Conservation (phyloP, 2,888 invertebrate genomes). For the Drosophila falleni region DNA sequence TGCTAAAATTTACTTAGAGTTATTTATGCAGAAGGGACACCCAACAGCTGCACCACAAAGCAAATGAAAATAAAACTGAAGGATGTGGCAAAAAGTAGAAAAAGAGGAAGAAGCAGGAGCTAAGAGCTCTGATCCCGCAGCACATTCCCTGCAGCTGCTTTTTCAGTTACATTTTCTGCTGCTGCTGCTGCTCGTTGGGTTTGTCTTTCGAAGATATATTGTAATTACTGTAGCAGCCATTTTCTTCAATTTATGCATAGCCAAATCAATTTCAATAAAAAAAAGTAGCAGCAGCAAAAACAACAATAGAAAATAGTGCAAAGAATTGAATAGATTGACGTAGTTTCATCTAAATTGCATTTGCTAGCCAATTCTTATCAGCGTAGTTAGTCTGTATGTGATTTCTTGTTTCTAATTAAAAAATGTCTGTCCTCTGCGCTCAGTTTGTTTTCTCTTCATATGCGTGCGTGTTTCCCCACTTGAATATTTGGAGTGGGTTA, state of each 20-base stretch:
- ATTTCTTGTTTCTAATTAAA: slow-evolving; percentile 60
- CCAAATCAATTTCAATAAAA: slow-evolving; percentile 80
- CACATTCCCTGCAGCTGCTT: slow-evolving; percentile 6
- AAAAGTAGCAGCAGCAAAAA: slow-evolving; percentile 35
- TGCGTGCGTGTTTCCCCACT: slow-evolving; percentile 34
- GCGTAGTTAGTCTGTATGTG: slow-evolving; percentile 27
- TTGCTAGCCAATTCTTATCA: slow-evolving; percentile 14
- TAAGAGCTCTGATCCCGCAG: slow-evolving; percentile 20
- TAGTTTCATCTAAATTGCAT: slow-evolving; percentile 38
- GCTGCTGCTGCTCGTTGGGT: slow-evolving; percentile 3
- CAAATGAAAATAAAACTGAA: slow-evolving; percentile 40
- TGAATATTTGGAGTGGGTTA: not conserved
- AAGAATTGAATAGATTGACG: slow-evolving; percentile 36
- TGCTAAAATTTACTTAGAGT: slow-evolving; percentile 76
- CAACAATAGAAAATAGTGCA: not conserved
- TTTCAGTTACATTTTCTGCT: not conserved
- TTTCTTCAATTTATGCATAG: slow-evolving; percentile 71
- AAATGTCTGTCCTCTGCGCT: slow-evolving; percentile 8
- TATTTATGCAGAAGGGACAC: slow-evolving; percentile 73
- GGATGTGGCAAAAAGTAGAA: slow-evolving; percentile 6
- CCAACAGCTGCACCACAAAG: slow-evolving; percentile 35
- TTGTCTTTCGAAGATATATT: slow-evolving; percentile 67
- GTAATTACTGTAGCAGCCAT: slow-evolving; percentile 71
- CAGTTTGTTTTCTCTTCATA: not conserved
- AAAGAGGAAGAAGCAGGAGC: no score